Evolutionary conservation across 1,140 invertebrate genomes (phyloP), one percentile per base, ranked within the genome.

Genomic region (Brachionus asplanchnoidis): DNA sequence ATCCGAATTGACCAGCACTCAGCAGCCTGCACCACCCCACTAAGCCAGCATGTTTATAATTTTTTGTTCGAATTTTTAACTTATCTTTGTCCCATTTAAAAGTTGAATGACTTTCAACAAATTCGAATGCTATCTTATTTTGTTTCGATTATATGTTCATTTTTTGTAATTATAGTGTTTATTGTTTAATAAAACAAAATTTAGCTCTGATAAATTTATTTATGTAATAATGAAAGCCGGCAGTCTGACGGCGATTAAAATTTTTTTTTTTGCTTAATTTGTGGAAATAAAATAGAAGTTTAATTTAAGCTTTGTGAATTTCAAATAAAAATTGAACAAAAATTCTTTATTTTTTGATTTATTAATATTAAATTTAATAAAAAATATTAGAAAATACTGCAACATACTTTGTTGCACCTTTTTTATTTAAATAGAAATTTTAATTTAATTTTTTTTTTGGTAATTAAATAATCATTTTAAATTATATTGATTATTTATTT

Each of bases 101-200:
- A 20, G n/a, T 60, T 60, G 17, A 60, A 20, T 20, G 3, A 60
- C 8, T 26, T 60, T 60, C 53, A 60, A 20, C 53, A 20, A 20
- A 60, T 60, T 60, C 53, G 53, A 60, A 60, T 60, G 53, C n/a
- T 23, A 20, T 60, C 17, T 20, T 60, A 23, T 23, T 60, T 60
- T 60, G 53, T 60, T 60, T 60, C 53, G 53, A 20, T 60, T 60
- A 60, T 20, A 60, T 60, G 53, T 60, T 60, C 53, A 60, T 60
- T 60, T 60, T 60, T 60, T 60, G 53, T 60, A 60, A 60, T 60
- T 60, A 60, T 60, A 60, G 53, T 60, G 53, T 60, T 60, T 60
- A 20, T 60, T 60, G 53, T 60, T 60, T 60, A 60, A 60, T 60
- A 60, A 60, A 60, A 60, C 53, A 60, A 60, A 60, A 60, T 60